Base-by-base conservation (phyloP, 2,797 vertebrate genomes). In the Danio jaintianensis region DNA sequence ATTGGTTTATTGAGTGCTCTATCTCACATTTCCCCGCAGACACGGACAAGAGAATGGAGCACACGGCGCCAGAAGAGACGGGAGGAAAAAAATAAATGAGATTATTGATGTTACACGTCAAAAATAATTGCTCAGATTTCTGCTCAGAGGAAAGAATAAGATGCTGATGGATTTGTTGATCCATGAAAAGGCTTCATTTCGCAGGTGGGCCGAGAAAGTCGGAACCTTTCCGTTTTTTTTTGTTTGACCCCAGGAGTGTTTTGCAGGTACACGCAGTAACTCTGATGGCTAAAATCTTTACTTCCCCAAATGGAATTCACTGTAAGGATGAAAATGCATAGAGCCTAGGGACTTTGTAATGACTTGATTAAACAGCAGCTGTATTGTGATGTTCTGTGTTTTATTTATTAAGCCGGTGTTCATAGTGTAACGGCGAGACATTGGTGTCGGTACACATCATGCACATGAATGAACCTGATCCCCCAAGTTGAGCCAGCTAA, bases 121-220 rank as follows among this genome's bases (percentile, higher is more conserved):
- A 93, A 97, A 95, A 93, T 95, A 95, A 96, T 95, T 96, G 95
- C 93, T 88, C 86, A 90, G 89, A 92, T 95, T 95, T 93, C 89
- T 94, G 94, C 93, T 93, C 92, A 89, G 89, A 88, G 92, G 92
- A 93, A 90, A 89, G 91, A 90, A 89, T 83, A 80, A 84, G 88
- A 91, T 86, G 84, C 89, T 92, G 93, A 92, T 82, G 84, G 90
- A 90, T 80, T 90, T 87, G 42, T 85, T 91, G 93, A 91, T 92
- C 94, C 92, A 69, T 91, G 82, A 85, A 86, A 87, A 91, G 76
- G 55, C 89, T 88, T 76, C 86, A 86, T 91, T 90, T 89, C 70
- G 79, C 82, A 85, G 82, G 90, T 89, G 88, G 87, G 75, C 64
- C 86, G 83, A 86, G 85, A 84, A 29, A 87, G 83, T 90, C 85